Base-by-base conservation (phyloP, 2,888 invertebrate genomes). In the Amphiduros pacificus region DNA sequence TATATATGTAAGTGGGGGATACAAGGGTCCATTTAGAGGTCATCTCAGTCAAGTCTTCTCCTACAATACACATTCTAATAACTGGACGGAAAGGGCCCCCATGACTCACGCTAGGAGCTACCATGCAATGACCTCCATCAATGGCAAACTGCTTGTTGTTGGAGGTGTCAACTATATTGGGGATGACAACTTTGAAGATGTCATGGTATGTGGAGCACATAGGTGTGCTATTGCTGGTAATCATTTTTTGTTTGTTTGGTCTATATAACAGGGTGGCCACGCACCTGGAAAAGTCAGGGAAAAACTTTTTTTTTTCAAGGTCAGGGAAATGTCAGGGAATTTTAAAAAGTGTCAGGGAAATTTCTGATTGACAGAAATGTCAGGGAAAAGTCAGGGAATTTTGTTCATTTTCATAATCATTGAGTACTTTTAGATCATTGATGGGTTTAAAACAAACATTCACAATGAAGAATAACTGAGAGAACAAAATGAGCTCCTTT, bases 71-170 rank as follows among this genome's bases (percentile, higher is more conserved):
- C 53, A 48, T 4, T 56, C 57, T 2, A 67, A 77, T 60, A 60
- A 48, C 2, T 78, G 79, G 78, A 29, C 55, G 5, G 62, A 64
- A 26, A 59, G 67, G 27, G 63, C 74, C 1, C 65, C 72, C 41
- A 71, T 79, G 72, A 60, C 70, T 14, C 65, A 64, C 24, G 67
- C 74, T n/a, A 64, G 79, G 6, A 73, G 76, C 52, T 77, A 78
- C 61, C 79, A 79, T 60, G 63, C 71, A 6, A 77, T 78, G 77
- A 72, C 55, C 54, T 53, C 61, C 24, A 24, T 31, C n/a, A 29
- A 48, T 6, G 27, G 9, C 22, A 9, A 51, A 22, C 68, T 79
- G 11, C 70, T 71, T 63, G 74, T 75, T 5, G 69, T 74, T 32
- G 78, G 78, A 11, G 79, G 79, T 1, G 68, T 68, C 14, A 57